Base-by-base conservation (phyloP, 2,797 vertebrate genomes). In the Molothrus aeneus region DNA sequence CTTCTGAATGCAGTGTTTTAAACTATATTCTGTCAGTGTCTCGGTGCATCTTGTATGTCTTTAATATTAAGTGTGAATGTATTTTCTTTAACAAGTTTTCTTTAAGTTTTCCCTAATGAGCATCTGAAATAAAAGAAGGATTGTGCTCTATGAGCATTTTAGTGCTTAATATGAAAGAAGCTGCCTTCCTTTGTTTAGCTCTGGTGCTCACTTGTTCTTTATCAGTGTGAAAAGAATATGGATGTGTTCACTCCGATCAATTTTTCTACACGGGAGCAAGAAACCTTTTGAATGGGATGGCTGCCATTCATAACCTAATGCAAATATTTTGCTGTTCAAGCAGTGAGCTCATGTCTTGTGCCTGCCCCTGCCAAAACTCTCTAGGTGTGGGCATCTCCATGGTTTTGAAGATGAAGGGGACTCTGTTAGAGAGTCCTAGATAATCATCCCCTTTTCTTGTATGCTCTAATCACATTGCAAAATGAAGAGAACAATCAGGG, bases 41-140 rank as follows among this genome's bases (percentile, higher is more conserved):
- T 96, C 40, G 16, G 59, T 92, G 56, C 77, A 93, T 95, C 78
- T 92, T 92, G 88, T 96, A 73, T 94, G 97, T 97, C 84, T 94
- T 91, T 85, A 90, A 78, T 92, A 93, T 78, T 80, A 88, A 85
- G 91, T 69, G 50, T 96, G 90, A 94, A 92, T 95, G 87, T 96
- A 75, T 94, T 94, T 95, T 86, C 66, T 92, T 96, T 93, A 92
- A 75, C 10, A 53, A 86, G 57, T 87, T 84, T 82, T 86, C 51
- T 64, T 63, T 91, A 90, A 84, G 74, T 92, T 80, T 86, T 88
- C 72, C 72, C 60, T 78, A 94, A 88, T 0, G 26, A 81, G 78
- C 71, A 87, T 94, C 86, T 83, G 88, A 86, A 92, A 90, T 72
- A 85, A 73, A 66, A 53, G 72, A 74, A 70, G 24, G 34, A 17